These are phyloP conservation scores for Colossoma macropomum DNA, from an alignment of 2,113 vertebrate species.

Conservation along the genomic window DNA sequence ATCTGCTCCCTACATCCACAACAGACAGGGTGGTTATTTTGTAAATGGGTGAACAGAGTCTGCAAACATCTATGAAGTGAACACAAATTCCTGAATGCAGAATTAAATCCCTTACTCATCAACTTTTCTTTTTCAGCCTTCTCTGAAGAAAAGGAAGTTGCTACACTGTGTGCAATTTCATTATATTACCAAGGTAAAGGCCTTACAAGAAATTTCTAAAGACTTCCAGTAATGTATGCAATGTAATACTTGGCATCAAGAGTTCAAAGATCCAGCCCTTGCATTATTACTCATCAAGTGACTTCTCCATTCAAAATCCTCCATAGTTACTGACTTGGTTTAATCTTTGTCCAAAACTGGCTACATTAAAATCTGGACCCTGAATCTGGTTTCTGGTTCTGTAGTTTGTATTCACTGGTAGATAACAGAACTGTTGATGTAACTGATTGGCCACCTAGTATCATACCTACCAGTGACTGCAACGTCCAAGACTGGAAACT, in stretches of 20 bases:
- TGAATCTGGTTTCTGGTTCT: too few relatives aligned
- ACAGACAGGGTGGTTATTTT: background rate
- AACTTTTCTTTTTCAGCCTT: background rate
- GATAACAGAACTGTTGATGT: too few relatives aligned
- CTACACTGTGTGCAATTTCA: background rate
- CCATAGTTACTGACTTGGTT: too few relatives aligned
- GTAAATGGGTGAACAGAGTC: background rate
- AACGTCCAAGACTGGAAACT: too few relatives aligned
- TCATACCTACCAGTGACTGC: too few relatives aligned
- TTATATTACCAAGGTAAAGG: background rate
- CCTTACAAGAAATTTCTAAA: background rate
- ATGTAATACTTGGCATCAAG: background rate
- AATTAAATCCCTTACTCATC: background rate
- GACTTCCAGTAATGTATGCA: background rate
- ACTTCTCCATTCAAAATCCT: too few relatives aligned
- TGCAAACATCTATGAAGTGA: background rate
- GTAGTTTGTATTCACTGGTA: too few relatives aligned
- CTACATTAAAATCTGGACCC: too few relatives aligned
- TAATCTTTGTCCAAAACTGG: too few relatives aligned
- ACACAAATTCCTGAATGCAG: background rate
- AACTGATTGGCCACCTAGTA: too few relatives aligned
- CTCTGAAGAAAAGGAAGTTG: constrained; percentile 12
- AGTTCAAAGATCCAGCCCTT: too few relatives aligned
- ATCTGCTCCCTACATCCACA: constrained; percentile 81
- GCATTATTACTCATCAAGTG: too few relatives aligned